phyloP scores from a whole-genome alignment of 2,888 invertebrate species.

The Magallana nippona region DNA sequence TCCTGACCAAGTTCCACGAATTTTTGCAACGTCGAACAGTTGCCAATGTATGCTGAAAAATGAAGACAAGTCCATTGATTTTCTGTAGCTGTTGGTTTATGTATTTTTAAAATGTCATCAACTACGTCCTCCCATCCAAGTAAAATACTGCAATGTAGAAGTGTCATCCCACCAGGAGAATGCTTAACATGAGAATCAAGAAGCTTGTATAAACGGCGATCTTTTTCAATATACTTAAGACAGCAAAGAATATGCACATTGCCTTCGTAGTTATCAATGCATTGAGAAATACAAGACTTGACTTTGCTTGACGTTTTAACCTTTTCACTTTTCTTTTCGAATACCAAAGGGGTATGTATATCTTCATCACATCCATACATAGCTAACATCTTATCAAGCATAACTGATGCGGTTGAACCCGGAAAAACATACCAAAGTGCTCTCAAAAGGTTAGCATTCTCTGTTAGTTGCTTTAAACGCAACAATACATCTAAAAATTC shows the following conservation, averaged over 20 bases:
- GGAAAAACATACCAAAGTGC: not conserved
- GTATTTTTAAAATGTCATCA: not conserved
- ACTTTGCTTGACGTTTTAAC: not conserved
- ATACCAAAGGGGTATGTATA: no score
- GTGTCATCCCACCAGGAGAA: not conserved
- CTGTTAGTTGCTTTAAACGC: no score
- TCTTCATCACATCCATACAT: no score
- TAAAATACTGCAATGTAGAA: not conserved
- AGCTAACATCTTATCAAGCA: not conserved
- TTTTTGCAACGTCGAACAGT: not conserved
- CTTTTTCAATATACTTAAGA: not conserved
- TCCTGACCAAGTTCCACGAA: not conserved
- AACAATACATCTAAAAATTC: not conserved
- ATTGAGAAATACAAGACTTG: not conserved
- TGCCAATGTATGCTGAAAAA: not conserved
- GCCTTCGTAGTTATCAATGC: not conserved
- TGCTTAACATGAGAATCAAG: not conserved
- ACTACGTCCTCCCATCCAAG: slow-evolving; percentile 14
- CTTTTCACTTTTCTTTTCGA: no score
- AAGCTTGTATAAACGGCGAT: not conserved
- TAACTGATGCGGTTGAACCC: not conserved
- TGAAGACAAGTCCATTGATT: slow-evolving; percentile 1
- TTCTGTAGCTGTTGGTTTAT: not conserved
- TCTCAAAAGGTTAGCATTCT: not conserved
- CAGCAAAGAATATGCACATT: not conserved